These are phyloP conservation scores for Parasteatoda tepidariorum DNA, from an alignment of 1,140 invertebrate genomes.

Conservation along the genomic window DNA sequence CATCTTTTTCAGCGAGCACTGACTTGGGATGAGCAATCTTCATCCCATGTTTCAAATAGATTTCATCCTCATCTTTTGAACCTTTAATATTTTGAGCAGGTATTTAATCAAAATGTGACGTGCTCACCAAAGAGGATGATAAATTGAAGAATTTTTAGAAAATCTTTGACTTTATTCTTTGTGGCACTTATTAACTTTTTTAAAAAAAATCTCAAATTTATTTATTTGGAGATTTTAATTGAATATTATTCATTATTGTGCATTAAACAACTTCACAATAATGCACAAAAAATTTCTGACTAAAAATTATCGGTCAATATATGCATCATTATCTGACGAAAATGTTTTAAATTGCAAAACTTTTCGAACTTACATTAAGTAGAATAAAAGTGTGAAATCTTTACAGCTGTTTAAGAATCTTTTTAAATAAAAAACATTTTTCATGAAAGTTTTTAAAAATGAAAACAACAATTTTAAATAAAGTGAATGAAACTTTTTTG, in stretches of 20 bases:
- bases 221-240: neutral
- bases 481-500: too few species aligned
- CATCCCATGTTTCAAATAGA: neutral
- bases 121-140: neutral
- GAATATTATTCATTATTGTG: neutral
- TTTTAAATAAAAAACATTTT: too few species aligned
- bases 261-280: too few species aligned
- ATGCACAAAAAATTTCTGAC: too few species aligned
- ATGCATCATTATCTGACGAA: too few species aligned
- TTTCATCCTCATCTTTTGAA: slow-evolving; percentile 39
- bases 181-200: neutral
- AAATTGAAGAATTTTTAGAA: neutral
- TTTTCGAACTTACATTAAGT: too few species aligned
- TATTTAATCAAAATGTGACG: slow-evolving; percentile 3
- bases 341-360: too few species aligned
- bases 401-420: too few species aligned
- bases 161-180: neutral
- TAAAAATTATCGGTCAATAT: too few species aligned
- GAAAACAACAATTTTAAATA: too few species aligned
- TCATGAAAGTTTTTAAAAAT: too few species aligned
- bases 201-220: neutral
- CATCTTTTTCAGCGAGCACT: slow-evolving; percentile 15
- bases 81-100: neutral
- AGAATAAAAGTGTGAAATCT: too few species aligned
- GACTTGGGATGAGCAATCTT: neutral